Conservation (phyloP, 2,797 vertebrate genomes). For the Crossoptilon crossoptilon region DNA sequence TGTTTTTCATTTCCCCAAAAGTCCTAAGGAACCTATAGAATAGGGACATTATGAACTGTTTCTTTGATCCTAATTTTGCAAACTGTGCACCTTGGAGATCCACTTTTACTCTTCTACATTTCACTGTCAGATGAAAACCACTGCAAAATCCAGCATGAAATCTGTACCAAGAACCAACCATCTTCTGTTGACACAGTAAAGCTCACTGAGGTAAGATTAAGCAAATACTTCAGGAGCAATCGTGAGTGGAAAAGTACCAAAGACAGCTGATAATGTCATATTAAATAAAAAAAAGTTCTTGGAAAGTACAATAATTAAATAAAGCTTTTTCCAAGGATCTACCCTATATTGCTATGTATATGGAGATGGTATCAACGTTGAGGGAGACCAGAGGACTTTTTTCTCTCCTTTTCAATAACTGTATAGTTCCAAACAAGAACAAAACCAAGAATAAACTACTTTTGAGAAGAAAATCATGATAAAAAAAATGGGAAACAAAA, state of each 20-base stretch:
- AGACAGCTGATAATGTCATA: neutral
- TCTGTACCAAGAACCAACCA: neutral
- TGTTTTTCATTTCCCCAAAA: neutral
- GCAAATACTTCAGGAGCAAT: neutral
- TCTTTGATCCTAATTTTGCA: neutral
- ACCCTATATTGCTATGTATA: neutral
- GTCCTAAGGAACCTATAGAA: neutral
- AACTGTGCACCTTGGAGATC: neutral
- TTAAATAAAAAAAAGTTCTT: neutral
- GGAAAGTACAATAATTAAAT: neutral
- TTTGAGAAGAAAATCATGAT: neutral
- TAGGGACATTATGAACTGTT: fast-evolving
- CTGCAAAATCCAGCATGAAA: conserved; percentile 1
- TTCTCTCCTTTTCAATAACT: neutral
- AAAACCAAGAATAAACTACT: neutral
- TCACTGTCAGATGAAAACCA: neutral
- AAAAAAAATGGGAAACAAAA: neutral
- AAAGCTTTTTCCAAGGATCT: neutral
- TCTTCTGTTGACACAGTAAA: neutral
- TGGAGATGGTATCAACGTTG: fast-evolving
- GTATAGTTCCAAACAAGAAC: neutral
- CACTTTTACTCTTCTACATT: neutral
- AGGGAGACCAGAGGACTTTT: neutral
- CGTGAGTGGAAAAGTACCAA: neutral
- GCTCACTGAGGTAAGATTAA: neutral